Evolutionary conservation across 2,888 invertebrate genomes (phyloP).

Genomic region (Parelbella ahira): DNA sequence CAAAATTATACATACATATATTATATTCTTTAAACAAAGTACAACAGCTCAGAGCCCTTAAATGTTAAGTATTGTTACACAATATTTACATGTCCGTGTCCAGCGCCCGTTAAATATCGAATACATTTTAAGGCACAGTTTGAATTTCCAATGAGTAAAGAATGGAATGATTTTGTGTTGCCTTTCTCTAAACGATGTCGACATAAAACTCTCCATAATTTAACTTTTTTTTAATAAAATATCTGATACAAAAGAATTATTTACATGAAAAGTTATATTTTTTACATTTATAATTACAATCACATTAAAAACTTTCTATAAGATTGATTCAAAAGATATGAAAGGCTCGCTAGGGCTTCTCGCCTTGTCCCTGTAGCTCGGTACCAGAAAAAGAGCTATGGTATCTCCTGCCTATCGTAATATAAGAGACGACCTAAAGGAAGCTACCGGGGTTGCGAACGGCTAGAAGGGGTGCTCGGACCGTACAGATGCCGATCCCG

Average conservation of each 20-base stretch:
- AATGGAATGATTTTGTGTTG: not conserved
- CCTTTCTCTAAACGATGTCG: not conserved
- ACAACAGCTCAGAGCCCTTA: slow-evolving; percentile 16
- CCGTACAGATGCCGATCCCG: too few species aligned
- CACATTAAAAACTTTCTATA: too few species aligned
- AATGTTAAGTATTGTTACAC: slow-evolving; percentile 1
- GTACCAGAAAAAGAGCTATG: too few species aligned
- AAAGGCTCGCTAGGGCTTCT: too few species aligned
- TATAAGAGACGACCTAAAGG: too few species aligned
- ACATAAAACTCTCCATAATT: not conserved
- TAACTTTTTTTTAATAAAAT: not conserved
- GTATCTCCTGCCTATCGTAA: too few species aligned
- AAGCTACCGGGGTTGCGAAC: too few species aligned
- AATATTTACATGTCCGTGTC: slow-evolving; percentile 15
- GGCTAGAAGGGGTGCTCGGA: too few species aligned
- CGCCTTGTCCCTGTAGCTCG: too few species aligned
- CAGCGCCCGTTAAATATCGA: slow-evolving; percentile 28
- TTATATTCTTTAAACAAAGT: slow-evolving; percentile 3
- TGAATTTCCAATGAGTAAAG: slow-evolving; percentile 6
- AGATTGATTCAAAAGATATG: too few species aligned
- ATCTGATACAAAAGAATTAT: not conserved
- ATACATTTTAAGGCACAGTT: slow-evolving; percentile 28
- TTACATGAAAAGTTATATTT: too few species aligned
- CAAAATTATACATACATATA: slow-evolving; percentile 8
- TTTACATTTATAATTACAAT: too few species aligned